A percentile compares a stretch with the other conserved stretches of the same genome.
phyloP scores from a whole-genome alignment of 1,140 invertebrate species.

The Drosophila nigrodunni region DNA sequence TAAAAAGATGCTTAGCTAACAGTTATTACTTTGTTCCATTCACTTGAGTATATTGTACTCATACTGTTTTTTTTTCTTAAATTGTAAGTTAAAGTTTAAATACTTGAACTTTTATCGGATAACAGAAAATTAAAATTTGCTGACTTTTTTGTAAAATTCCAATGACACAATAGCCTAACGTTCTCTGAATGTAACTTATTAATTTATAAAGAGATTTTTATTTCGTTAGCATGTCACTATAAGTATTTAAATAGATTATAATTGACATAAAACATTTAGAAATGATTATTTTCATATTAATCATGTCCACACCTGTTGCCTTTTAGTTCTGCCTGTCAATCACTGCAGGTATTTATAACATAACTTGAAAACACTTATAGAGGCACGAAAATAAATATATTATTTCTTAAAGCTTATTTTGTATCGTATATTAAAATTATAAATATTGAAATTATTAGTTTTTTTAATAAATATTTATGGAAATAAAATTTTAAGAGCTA shows the following conservation, averaged over 20 bases:
- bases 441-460: background rate
- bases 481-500: too few relatives aligned
- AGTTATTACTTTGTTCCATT: constrained; percentile 5
- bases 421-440: background rate
- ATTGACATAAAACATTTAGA: too few relatives aligned
- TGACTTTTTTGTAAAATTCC: too few relatives aligned
- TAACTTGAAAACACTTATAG: too few relatives aligned
- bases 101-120: background rate
- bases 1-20: constrained; percentile 44
- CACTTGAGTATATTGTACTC: background rate
- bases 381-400: constrained; percentile 9
- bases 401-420: background rate
- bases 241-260: too few relatives aligned
- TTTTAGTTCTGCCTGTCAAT: constrained; percentile 27
- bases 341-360: constrained; percentile 22
- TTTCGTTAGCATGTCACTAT: too few relatives aligned
- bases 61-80: background rate
- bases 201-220: too few relatives aligned
- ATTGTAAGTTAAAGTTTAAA: too few relatives aligned
- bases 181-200: too few relatives aligned
- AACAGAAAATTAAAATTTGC: too few relatives aligned
- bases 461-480: background rate
- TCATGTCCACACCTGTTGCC: constrained; percentile 63
- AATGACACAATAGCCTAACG: too few relatives aligned
- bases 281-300: constrained; percentile 25